These are phyloP conservation scores for Philopotamus ludificatus DNA, from an alignment of 1,140 invertebrate genomes.

Conservation along the genomic window DNA sequence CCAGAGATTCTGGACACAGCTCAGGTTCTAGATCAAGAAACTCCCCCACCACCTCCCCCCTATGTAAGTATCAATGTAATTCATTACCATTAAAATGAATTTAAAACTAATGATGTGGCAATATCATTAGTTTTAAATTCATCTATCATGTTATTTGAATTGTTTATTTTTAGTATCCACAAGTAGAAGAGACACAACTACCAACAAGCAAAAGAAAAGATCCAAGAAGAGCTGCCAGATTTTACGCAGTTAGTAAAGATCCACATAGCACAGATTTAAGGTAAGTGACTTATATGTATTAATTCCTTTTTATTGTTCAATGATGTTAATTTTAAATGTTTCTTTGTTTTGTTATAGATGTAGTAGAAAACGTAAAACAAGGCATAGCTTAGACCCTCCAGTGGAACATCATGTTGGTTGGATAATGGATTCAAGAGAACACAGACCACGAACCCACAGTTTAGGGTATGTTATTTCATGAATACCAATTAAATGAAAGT, in stretches of 20 bases:
- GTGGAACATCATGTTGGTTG: slow-evolving; percentile 96
- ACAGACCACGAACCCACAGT: slow-evolving; percentile 73
- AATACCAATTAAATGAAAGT: too few relatives aligned
- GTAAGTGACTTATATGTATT: slow-evolving; percentile 35
- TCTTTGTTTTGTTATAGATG: slow-evolving; percentile 45
- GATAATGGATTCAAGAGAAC: slow-evolving; percentile 89
- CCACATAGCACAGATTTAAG: slow-evolving; percentile 59
- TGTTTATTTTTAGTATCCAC: slow-evolving; percentile 33
- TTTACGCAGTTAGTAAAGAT: slow-evolving; percentile 94
- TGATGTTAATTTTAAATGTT: not conserved
- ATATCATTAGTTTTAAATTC: too few relatives aligned
- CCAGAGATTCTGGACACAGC: slow-evolving; percentile 7
- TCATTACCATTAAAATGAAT: not conserved
- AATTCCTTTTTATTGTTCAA: not conserved
- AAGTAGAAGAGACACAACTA: slow-evolving; percentile 42
- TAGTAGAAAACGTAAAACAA: slow-evolving; percentile 82
- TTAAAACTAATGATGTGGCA: too few relatives aligned
- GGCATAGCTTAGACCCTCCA: slow-evolving; percentile 89
- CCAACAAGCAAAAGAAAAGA: slow-evolving; percentile 43
- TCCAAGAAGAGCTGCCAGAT: slow-evolving; percentile 61
- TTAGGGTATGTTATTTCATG: slow-evolving; percentile 59
- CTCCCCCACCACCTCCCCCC: slow-evolving; percentile 73
- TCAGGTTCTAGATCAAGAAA: slow-evolving; percentile 30
- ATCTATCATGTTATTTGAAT: not conserved
- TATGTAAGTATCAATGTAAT: slow-evolving; percentile 29